Percentiles rank a stretch among this genome's conserved stretches.
Evolutionary conservation across 2,888 invertebrate species (phyloP).

Genomic region (Sipha maydis): DNA sequence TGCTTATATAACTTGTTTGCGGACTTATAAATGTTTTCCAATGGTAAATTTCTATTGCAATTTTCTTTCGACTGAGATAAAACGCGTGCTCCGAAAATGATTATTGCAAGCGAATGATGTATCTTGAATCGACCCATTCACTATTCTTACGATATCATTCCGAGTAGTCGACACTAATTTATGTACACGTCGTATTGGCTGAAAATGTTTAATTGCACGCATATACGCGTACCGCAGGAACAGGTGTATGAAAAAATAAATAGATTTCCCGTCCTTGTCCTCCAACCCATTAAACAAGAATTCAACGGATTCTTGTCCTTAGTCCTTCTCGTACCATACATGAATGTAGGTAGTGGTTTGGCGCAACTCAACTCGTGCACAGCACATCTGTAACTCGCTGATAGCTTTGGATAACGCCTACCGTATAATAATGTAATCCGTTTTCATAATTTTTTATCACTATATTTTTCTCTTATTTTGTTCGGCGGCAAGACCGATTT

Average conservation of each 20-base stretch:
- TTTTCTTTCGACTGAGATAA: neutral
- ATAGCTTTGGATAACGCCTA: neutral
- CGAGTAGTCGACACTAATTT: too few species aligned
- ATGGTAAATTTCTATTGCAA: neutral
- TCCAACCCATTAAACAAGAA: too few species aligned
- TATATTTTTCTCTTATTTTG: neutral
- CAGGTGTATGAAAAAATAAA: neutral
- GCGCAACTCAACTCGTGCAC: neutral
- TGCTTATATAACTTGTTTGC: slow-evolving; percentile 23
- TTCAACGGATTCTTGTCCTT: neutral
- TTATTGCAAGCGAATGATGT: neutral
- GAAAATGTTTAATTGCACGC: too few species aligned
- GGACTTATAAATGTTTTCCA: neutral
- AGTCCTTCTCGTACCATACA: too few species aligned
- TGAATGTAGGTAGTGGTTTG: neutral
- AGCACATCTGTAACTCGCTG: too few species aligned
- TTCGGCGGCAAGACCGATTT: neutral
- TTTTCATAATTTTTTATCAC: neutral
- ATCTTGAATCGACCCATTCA: neutral
- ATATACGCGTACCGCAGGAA: neutral
- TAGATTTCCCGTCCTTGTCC: too few species aligned
- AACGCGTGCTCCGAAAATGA: neutral
- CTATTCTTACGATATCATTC: neutral
- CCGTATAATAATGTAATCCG: neutral
- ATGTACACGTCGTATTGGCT: too few species aligned